phyloP scores from a whole-genome alignment of 2,797 vertebrate species.

The Lophotriccus pileatus region DNA sequence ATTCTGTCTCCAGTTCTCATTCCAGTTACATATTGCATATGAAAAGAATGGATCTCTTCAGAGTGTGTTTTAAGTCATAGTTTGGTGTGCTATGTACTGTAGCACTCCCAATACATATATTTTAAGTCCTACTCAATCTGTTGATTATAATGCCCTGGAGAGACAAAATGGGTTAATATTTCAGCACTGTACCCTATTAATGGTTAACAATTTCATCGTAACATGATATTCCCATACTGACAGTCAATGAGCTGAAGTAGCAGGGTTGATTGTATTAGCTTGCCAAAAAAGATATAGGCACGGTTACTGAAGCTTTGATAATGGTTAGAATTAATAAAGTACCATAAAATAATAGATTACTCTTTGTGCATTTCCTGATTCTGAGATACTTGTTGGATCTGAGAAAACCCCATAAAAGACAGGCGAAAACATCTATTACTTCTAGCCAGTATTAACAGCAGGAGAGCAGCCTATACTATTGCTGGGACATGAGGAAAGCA shows the following conservation, averaged over 20 bases:
- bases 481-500: not conserved
- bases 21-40: not conserved
- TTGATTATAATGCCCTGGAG: constrained; percentile 20
- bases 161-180: constrained; percentile 48
- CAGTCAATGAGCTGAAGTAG: not conserved
- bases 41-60: not conserved
- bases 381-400: not conserved
- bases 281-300: not conserved
- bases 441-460: not conserved
- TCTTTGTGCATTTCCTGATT: not conserved
- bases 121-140: not conserved
- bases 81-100: not conserved
- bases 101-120: not conserved
- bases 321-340: not conserved
- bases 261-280: not conserved
- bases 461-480: not conserved
- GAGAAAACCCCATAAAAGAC: not conserved
- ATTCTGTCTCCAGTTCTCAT: not conserved
- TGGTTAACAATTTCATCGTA: constrained; percentile 2
- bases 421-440: not conserved
- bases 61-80: not conserved
- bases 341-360: not conserved
- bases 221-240: not conserved
- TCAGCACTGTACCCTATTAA: constrained; percentile 10
- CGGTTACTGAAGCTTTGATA: not conserved